Conservation (phyloP, 2,888 invertebrate species). For the Coelinius sp. region DNA sequence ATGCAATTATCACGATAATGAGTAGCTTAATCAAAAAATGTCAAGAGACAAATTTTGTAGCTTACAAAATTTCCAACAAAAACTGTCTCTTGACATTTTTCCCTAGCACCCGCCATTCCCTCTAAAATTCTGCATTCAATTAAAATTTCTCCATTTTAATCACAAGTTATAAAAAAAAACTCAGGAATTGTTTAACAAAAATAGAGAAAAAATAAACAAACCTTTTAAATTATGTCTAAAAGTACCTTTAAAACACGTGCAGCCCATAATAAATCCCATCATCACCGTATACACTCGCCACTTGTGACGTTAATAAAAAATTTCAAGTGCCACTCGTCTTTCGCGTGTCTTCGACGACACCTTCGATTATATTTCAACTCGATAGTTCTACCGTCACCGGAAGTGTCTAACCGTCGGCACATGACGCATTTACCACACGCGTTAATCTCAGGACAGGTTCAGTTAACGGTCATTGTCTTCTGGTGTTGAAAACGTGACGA, state of each 20-base stretch:
- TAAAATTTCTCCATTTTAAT: neutral
- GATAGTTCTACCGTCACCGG: slow-evolving; percentile 46
- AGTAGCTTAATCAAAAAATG: too few relatives aligned
- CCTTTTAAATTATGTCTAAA: slow-evolving; percentile 68
- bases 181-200: slow-evolving; percentile 2
- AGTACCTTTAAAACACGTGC: slow-evolving; percentile 92
- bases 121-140: neutral
- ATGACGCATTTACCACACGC: slow-evolving; percentile 59
- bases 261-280: slow-evolving; percentile 96
- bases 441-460: too few relatives aligned
- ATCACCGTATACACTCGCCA: slow-evolving; percentile 69
- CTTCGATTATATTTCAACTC: slow-evolving; percentile 17
- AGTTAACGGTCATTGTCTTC: slow-evolving; percentile 25
- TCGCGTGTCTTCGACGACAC: slow-evolving; percentile 19
- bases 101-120: too few relatives aligned
- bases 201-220: slow-evolving; percentile 50
- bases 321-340: slow-evolving; percentile 49
- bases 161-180: neutral
- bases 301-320: slow-evolving; percentile 6
- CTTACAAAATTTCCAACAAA: too few relatives aligned
- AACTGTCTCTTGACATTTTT: too few relatives aligned
- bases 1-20: too few relatives aligned
- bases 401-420: slow-evolving; percentile 51
- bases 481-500: neutral
- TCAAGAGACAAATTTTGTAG: too few relatives aligned